phyloP scores from a whole-genome alignment of 2,797 vertebrate species.

The Percopsis omiscomaycus region DNA sequence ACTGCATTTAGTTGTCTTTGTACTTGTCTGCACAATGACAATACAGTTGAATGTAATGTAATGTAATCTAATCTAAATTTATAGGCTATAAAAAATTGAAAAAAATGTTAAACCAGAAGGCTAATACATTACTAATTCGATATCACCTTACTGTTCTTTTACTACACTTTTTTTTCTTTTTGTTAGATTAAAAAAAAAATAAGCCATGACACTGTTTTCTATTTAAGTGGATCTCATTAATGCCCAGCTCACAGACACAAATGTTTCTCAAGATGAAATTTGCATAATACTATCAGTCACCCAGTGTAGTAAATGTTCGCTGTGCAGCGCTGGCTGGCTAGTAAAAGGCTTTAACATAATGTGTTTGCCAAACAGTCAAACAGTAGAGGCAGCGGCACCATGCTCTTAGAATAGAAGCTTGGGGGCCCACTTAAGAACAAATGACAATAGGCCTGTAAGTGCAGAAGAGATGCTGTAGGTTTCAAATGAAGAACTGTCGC shows the following conservation, averaged over 20 bases:
- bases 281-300: slow-evolving; percentile 59
- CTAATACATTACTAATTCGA: neutral
- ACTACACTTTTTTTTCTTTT: slow-evolving; percentile 1
- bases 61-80: slow-evolving; percentile 45
- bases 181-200: neutral
- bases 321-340: slow-evolving; percentile 38
- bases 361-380: slow-evolving; percentile 61
- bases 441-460: slow-evolving; percentile 60
- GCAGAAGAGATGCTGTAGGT: slow-evolving; percentile 74
- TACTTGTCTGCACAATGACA: too few relatives aligned
- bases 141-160: slow-evolving; percentile 10
- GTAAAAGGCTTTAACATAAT: slow-evolving; percentile 41
- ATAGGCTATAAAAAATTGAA: too few relatives aligned
- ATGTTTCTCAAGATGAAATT: slow-evolving; percentile 48
- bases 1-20: too few relatives aligned
- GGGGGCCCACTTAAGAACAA: slow-evolving; percentile 63
- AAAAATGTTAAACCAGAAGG: neutral
- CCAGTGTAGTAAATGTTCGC: slow-evolving; percentile 40
- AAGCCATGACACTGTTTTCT: slow-evolving; percentile 1
- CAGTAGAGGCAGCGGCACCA: slow-evolving; percentile 46
- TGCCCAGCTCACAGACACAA: slow-evolving; percentile 35
- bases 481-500: slow-evolving; percentile 75
- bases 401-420: slow-evolving; percentile 64
- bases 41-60: slow-evolving; percentile 30
- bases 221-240: slow-evolving; percentile 44